Conservation (phyloP, 2,888 invertebrate species). For the Drosophila maculinotata region DNA sequence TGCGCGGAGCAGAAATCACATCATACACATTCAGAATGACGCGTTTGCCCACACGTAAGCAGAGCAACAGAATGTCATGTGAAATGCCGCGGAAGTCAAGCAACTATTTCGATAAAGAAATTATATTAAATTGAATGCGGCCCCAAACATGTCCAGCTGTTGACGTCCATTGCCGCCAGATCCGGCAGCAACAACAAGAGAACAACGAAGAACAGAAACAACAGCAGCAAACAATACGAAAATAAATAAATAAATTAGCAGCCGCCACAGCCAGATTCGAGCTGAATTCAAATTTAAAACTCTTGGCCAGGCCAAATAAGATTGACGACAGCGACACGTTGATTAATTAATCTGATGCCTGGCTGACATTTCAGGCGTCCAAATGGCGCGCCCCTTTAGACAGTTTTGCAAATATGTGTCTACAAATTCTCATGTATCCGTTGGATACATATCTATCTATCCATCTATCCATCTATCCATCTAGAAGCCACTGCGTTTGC, state of each 20-base stretch:
- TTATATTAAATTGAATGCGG: slow-evolving; percentile 62
- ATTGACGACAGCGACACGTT: slow-evolving; percentile 75
- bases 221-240: slow-evolving; percentile 50
- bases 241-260: slow-evolving; percentile 74
- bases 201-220: slow-evolving; percentile 22
- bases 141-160: slow-evolving; percentile 72
- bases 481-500: too few relatives aligned
- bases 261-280: slow-evolving; percentile 36
- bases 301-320: slow-evolving; percentile 53
- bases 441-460: slow-evolving; percentile 22
- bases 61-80: slow-evolving; percentile 50
- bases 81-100: slow-evolving; percentile 48
- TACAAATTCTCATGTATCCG: slow-evolving; percentile 22
- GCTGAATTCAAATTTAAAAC: slow-evolving; percentile 43
- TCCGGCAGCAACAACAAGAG: slow-evolving; percentile 30
- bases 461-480: slow-evolving; percentile 2
- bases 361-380: slow-evolving; percentile 58
- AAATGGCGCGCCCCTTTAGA: slow-evolving; percentile 27
- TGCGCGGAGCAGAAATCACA: slow-evolving; percentile 18
- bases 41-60: slow-evolving; percentile 52
- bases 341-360: slow-evolving; percentile 80
- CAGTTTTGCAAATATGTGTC: slow-evolving; percentile 39
- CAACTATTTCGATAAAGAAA: slow-evolving; percentile 73
- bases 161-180: slow-evolving; percentile 64
- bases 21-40: slow-evolving; percentile 31